These are phyloP conservation scores for Caenorhabditis auriculariae DNA, from an alignment of 2,888 invertebrate species.

Conservation along the genomic window DNA sequence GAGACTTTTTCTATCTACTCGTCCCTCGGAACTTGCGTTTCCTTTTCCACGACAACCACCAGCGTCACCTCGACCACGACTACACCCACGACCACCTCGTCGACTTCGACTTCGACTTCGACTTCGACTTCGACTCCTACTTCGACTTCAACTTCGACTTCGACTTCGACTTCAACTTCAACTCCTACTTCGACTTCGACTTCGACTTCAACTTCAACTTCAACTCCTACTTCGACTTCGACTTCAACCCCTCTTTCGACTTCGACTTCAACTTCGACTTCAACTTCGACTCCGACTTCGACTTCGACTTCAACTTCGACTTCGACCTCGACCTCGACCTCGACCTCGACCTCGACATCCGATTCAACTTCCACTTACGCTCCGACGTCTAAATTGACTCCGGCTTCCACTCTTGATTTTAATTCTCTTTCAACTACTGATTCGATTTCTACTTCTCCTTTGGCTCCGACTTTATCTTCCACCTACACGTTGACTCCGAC, in stretches of 20 bases:
- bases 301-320: background rate
- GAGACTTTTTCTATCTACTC: too few species aligned
- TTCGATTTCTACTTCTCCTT: background rate
- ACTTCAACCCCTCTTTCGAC: background rate
- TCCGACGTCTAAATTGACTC: too few species aligned
- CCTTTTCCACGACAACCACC: too few species aligned
- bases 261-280: background rate
- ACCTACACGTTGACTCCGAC: background rate
- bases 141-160: background rate
- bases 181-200: constrained; percentile 2
- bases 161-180: background rate
- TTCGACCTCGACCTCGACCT: background rate
- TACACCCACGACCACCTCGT: constrained; percentile 1
- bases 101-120: too few species aligned
- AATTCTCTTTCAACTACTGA: constrained; percentile 1
- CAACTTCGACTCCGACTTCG: background rate
- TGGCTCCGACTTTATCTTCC: too few species aligned
- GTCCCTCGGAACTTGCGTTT: too few species aligned
- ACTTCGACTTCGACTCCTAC: constrained; percentile 1
- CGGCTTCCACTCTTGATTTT: background rate
- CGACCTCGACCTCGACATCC: background rate
- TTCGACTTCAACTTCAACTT: background rate
- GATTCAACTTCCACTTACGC: constrained; percentile 1
- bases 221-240: background rate
- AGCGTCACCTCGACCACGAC: too few species aligned